phyloP scores from a whole-genome alignment of 92 coral and sea anemone genomes.

The Epizoanthus ramosus region DNA sequence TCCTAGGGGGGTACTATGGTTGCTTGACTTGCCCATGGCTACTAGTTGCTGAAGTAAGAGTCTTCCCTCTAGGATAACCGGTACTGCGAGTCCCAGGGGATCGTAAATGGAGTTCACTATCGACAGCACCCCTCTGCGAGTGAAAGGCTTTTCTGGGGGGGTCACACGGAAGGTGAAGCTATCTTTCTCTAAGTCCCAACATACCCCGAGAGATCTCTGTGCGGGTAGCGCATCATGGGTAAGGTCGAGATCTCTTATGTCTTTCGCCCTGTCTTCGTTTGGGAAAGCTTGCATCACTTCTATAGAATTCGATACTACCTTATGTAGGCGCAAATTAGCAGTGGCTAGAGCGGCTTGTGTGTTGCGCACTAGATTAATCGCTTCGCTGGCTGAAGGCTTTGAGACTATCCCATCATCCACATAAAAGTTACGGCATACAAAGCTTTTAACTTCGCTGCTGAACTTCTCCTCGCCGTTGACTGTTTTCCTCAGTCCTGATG shows the following conservation, averaged over 20 bases:
- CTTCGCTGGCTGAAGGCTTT: constrained; percentile 5
- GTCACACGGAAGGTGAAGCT: constrained; percentile 39
- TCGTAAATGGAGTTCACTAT: constrained; percentile 50
- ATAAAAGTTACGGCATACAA: constrained; percentile 35
- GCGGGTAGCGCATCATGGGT: constrained; percentile 35
- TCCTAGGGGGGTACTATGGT: constrained; percentile 44
- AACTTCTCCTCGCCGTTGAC: constrained; percentile 44
- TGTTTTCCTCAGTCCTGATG: constrained; percentile 37
- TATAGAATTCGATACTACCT: constrained; percentile 47
- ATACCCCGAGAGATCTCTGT: constrained; percentile 46
- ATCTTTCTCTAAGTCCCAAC: constrained; percentile 41
- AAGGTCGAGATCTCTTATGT: constrained; percentile 39
- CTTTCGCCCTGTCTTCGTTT: constrained; percentile 38
- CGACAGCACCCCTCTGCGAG: constrained; percentile 49
- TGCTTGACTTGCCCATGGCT: constrained; percentile 24
- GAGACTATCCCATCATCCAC: constrained; percentile 47
- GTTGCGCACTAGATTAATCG: constrained; percentile 13
- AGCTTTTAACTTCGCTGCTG: constrained; percentile 25
- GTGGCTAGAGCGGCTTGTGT: constrained; percentile 36
- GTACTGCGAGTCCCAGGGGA: constrained; percentile 50
- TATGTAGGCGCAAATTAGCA: constrained; percentile 44
- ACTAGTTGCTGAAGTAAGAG: constrained; percentile 33
- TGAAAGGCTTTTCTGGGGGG: constrained; percentile 37
- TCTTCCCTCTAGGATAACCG: constrained; percentile 40
- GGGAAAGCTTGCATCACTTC: constrained; percentile 60